phyloP scores from a whole-genome alignment of 2,113 vertebrate genomes.

The Elephantulus edwardii region DNA sequence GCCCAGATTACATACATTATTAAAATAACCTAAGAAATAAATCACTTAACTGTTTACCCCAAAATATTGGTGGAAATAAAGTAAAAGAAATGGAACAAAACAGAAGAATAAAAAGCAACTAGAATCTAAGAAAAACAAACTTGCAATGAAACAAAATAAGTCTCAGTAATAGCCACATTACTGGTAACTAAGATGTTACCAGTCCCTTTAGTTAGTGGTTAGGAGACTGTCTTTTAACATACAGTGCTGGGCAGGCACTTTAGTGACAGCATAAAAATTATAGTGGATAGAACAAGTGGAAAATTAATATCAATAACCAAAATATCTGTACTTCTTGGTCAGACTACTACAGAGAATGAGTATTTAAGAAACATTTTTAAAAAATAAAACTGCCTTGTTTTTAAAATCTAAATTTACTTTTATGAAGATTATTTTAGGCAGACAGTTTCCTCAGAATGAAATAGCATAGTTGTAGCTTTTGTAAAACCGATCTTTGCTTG shows the following conservation, averaged over 20 bases:
- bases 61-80: conserved; percentile 48
- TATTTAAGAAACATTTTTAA: conserved; percentile 47
- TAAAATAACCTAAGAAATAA: conserved; percentile 56
- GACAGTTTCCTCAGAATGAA: conserved; percentile 48
- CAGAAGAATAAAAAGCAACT: conserved; percentile 1
- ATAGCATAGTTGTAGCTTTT: conserved; percentile 47
- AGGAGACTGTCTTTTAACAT: conserved; percentile 52
- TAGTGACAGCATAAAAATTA: conserved; percentile 68
- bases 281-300: conserved; percentile 57
- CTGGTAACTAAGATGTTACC: conserved; percentile 37
- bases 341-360: conserved; percentile 21
- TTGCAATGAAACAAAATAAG: conserved; percentile 10
- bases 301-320: conserved; percentile 53
- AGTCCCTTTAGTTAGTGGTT: conserved; percentile 44
- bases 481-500: conserved; percentile 44
- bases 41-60: conserved; percentile 34
- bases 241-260: conserved; percentile 75
- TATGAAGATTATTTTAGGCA: conserved; percentile 33
- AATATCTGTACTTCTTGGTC: conserved; percentile 45
- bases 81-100: conserved; percentile 36
- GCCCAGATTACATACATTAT: conserved; percentile 50
- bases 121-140: conserved; percentile 39
- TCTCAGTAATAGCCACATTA: conserved; percentile 9
- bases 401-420: conserved; percentile 45
- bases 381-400: conserved; percentile 32